Base-by-base conservation (phyloP, 2,113 vertebrate species). In the Uropsilus gracilis region DNA sequence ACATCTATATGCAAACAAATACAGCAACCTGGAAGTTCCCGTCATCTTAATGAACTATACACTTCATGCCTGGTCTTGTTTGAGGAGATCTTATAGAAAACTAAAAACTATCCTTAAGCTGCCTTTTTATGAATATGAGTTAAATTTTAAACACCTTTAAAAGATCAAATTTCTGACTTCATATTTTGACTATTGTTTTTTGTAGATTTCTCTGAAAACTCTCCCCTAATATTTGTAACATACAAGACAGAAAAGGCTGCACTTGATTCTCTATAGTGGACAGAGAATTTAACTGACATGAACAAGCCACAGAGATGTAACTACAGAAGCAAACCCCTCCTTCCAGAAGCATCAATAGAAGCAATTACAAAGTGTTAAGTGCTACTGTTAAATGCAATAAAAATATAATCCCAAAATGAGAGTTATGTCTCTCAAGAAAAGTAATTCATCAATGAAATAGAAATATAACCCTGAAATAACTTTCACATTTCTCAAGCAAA, bases 391-490 rank as follows among this genome's bases (percentile, higher is more conserved):
- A 92, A 71, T 76, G 18, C 88, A 96, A 86, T 69, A 69, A 92
- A 97, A 93, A 89, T 66, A 86, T 90, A 97, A 94, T 75, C 50
- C 24, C 44, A 68, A 89, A 95, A 34, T 87, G 48, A 69, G n/a
- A 94, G 77, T 72, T 87, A 78, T 42, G 94, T 83, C 18, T 73
- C 75, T 93, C 59, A 26, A 96, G 61, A 94, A 73, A 93, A 42
- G 55, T 68, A 82, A 95, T 88, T 89, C 91, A 68, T 37, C 94
- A 92, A 48, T 89, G 44, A 94, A 89, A 96, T 46, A 94, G 9
- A 96, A 97, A 96, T 88, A 53, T 94, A 88, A 97, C 37, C 57
- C 89, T 94, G 90, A 96, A 94, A 39, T 96, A 86, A 96, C 76
- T 94, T 91, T 84, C 93, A 86, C 87, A 93, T 87, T 46, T 89